A percentile compares a stretch with the other conserved stretches of the same genome.
These are phyloP conservation scores for Enteromius treurensis DNA, from an alignment of 2,797 vertebrate genomes.

Conservation along the genomic window DNA sequence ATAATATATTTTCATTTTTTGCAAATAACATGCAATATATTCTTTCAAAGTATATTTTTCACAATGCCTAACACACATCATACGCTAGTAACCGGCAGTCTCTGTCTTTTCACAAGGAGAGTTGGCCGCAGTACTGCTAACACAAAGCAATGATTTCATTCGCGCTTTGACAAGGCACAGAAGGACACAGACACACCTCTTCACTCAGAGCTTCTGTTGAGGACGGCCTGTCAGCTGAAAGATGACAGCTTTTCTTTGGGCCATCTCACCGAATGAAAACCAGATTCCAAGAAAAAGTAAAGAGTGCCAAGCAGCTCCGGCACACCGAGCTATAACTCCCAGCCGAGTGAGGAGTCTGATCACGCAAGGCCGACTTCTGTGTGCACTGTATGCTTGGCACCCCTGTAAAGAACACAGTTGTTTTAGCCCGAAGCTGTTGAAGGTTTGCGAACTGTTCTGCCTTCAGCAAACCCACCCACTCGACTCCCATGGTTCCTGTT, in stretches of 20 bases:
- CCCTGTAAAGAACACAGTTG: slow-evolving; percentile 45
- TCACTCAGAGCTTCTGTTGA: slow-evolving; percentile 46
- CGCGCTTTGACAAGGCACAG: slow-evolving; percentile 57
- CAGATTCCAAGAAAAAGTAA: slow-evolving; percentile 41
- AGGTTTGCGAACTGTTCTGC: slow-evolving; percentile 48
- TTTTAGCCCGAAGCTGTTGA: slow-evolving; percentile 47
- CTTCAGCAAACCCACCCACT: slow-evolving; percentile 35
- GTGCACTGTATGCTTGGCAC: slow-evolving; percentile 38
- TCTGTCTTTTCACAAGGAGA: not conserved
- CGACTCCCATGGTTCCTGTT: slow-evolving; percentile 45
- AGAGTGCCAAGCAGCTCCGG: slow-evolving; percentile 25
- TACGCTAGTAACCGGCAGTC: not conserved
- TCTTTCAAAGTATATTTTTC: not conserved
- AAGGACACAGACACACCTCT: slow-evolving; percentile 60
- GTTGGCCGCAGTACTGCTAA: not conserved
- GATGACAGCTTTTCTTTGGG: slow-evolving; percentile 52
- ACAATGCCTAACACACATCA: not conserved
- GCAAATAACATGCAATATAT: not conserved
- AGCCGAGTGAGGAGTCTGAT: slow-evolving; percentile 47
- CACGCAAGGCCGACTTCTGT: slow-evolving; percentile 22
- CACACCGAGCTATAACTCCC: slow-evolving; percentile 36
- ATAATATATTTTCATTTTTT: not conserved
- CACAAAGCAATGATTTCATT: slow-evolving; percentile 14
- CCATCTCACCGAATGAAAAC: slow-evolving; percentile 50
- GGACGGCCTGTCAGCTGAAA: slow-evolving; percentile 50